phyloP scores from a whole-genome alignment of 2,113 vertebrate genomes.

The Notothenia coriiceps region DNA sequence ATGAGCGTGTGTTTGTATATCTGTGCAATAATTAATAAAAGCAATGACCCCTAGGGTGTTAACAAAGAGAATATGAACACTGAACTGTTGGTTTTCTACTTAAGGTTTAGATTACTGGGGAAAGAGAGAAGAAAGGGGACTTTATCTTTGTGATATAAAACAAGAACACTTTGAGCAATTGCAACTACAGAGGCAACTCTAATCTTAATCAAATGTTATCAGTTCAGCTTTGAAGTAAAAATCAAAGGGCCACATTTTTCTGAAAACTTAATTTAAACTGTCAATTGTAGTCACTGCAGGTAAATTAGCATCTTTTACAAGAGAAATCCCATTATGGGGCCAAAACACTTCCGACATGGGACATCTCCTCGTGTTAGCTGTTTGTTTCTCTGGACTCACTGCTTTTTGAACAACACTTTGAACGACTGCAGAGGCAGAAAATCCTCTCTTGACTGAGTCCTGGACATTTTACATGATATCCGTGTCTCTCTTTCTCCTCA shows the following conservation, averaged over 20 bases:
- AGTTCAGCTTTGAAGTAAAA: constrained; percentile 58
- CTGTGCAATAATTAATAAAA: constrained; percentile 75
- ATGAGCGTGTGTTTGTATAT: constrained; percentile 28
- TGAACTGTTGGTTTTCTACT: constrained; percentile 57
- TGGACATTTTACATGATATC: constrained; percentile 56
- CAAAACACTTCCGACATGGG: not conserved
- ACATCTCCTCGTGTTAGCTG: constrained; percentile 21
- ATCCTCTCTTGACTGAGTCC: constrained; percentile 48
- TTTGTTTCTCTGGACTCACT: constrained; percentile 34
- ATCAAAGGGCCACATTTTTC: constrained; percentile 77
- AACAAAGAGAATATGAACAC: constrained; percentile 72
- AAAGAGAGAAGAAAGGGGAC: constrained; percentile 24
- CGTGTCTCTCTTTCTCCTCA: constrained; percentile 78
- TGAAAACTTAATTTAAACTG: constrained; percentile 43
- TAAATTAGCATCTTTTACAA: constrained; percentile 29
- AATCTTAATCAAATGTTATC: constrained; percentile 56
- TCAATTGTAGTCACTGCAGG: constrained; percentile 55
- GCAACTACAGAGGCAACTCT: constrained; percentile 63
- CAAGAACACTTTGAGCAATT: constrained; percentile 35
- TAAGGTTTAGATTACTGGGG: constrained; percentile 18
- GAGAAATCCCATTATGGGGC: constrained; percentile 28
- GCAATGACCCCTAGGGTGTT: constrained; percentile 74
- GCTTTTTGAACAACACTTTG: constrained; percentile 45
- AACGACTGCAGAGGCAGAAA: constrained; percentile 35
- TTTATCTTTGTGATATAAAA: constrained; percentile 30